phyloP scores from a whole-genome alignment of 2,113 vertebrate species.

The Megaceryle torquata region DNA sequence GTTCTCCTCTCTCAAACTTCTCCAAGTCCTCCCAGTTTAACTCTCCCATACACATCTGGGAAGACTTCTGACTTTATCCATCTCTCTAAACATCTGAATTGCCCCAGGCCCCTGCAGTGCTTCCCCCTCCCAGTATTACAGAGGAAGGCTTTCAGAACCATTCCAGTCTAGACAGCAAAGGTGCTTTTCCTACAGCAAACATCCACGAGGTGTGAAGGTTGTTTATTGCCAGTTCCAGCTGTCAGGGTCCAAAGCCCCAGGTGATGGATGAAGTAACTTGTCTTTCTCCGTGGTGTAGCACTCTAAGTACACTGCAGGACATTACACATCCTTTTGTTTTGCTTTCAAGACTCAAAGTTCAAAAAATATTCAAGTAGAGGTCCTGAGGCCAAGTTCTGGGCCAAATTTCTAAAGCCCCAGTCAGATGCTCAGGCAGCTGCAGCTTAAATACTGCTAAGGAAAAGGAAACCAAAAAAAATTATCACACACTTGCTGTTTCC shows the following conservation, averaged over 20 bases:
- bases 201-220: not conserved
- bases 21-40: not conserved
- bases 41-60: not conserved
- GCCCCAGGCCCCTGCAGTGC: rapidly evolving
- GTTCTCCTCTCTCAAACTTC: not conserved
- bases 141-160: not conserved
- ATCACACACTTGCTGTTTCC: not conserved
- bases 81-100: not conserved
- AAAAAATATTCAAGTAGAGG: not conserved
- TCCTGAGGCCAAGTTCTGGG: not conserved
- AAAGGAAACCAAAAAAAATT: not conserved
- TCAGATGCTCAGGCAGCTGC: not conserved
- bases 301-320: rapidly evolving
- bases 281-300: not conserved
- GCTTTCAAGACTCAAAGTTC: not conserved
- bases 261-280: not conserved
- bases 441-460: not conserved
- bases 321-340: not conserved
- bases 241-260: not conserved
- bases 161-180: not conserved
- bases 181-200: not conserved
- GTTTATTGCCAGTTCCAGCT: not conserved
- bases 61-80: not conserved
- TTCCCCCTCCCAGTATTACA: not conserved
- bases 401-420: not conserved